Conservation (phyloP, 2,888 invertebrate species). For the Desoria tigrina region DNA sequence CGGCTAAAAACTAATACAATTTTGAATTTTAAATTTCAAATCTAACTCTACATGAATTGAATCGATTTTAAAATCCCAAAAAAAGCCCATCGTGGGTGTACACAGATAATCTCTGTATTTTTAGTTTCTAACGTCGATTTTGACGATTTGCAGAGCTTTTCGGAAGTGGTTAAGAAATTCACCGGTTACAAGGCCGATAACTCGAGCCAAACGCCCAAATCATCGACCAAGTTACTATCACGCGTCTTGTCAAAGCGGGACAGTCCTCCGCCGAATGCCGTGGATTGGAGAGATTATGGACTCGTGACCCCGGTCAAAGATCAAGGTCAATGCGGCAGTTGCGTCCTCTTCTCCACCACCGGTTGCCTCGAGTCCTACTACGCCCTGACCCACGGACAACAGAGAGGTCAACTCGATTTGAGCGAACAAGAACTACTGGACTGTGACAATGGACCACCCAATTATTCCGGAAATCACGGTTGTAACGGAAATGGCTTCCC, state of each 20-base stretch:
- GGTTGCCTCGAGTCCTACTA: conserved; percentile 13
- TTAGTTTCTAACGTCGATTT: too few species aligned
- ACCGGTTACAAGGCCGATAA: conserved; percentile 11
- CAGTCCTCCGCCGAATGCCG: conserved; percentile 64
- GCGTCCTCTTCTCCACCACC: conserved; percentile 7
- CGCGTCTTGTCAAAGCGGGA: too few species aligned
- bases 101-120: too few species aligned
- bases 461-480: conserved; percentile 55
- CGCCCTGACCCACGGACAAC: too few species aligned
- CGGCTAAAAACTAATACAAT: too few species aligned
- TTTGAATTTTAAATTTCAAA: too few species aligned
- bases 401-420: conserved; percentile 22
- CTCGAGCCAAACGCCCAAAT: too few species aligned
- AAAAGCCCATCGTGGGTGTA: too few species aligned
- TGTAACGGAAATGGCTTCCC: conserved; percentile 60
- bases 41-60: too few species aligned
- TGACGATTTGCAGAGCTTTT: neutral
- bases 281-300: conserved; percentile 87
- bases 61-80: too few species aligned
- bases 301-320: conserved; percentile 92
- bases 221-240: neutral
- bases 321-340: conserved; percentile 54
- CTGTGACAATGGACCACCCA: conserved; percentile 50
- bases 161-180: neutral
- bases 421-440: conserved; percentile 59